Percentiles rank a stretch among this genome's conserved stretches.
phyloP scores from a whole-genome alignment of 2,888 invertebrate genomes.

The Platypus cylindrus region DNA sequence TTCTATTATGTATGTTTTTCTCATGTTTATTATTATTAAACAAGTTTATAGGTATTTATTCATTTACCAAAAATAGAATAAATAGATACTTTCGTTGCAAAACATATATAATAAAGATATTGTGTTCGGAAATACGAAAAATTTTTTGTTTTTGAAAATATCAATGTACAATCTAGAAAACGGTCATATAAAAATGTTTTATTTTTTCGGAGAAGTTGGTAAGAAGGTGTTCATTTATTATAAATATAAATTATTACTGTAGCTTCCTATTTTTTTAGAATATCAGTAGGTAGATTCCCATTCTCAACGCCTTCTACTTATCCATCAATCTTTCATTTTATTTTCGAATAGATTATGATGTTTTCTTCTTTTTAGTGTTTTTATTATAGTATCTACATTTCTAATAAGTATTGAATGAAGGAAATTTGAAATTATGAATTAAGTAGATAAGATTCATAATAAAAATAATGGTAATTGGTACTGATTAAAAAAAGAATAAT shows the following conservation, averaged over 20 bases:
- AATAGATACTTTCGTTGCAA: not conserved
- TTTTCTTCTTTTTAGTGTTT: no score
- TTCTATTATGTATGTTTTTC: conserved; percentile 13
- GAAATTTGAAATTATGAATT: no score
- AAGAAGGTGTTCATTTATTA: conserved; percentile 8
- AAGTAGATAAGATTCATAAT: no score
- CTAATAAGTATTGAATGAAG: no score
- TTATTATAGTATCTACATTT: no score
- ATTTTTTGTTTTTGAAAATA: conserved; percentile 2
- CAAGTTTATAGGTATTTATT: conserved; percentile 9
- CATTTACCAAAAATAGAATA: conserved; percentile 12
- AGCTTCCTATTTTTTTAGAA: conserved; percentile 6
- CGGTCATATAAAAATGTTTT: conserved; percentile 10
- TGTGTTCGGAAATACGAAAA: not conserved
- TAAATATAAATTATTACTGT: no score
- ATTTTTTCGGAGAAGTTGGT: conserved; percentile 16
- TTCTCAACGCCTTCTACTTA: conserved; percentile 9
- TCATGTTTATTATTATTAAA: conserved; percentile 10
- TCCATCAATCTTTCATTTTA: no score
- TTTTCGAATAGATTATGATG: no score
- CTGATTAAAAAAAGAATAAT: no score
- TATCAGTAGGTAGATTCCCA: conserved; percentile 11
- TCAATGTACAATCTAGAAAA: conserved; percentile 3
- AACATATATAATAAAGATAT: conserved; percentile 1
- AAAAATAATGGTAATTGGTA: no score